Base-by-base conservation (phyloP, 2,113 vertebrate species). In the Cyanoliseus patagonus region DNA sequence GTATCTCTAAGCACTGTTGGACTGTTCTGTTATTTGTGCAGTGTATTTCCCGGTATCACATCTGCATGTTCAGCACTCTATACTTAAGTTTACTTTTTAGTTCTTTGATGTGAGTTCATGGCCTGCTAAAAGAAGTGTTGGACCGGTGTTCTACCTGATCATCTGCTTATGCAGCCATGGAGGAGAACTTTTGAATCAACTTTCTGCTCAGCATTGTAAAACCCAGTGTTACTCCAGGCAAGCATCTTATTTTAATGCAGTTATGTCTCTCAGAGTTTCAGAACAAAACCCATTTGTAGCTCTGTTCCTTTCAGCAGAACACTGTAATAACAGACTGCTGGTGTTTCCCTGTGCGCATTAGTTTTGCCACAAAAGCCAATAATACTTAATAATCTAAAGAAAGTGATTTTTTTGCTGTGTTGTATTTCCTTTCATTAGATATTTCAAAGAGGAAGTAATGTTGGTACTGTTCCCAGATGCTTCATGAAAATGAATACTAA, bases 341-440 rank as follows among this genome's bases (percentile, higher is more conserved):
- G 20, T 51, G 18, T 82, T 83, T 76, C 31, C 51, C 83, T 61
- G 9, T 59, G 28, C 33, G 8, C 35, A 28, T 73, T 74, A 69
- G 51, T 83, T 93, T 79, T 80, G 31, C n/a, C 47, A 77, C 35
- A 74, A 89, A 83, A 96, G 52, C 57, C 16, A 83, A 52, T 51
- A 91, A 90, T 12, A 27, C 28, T 83, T 88, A 94, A 70, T 95
- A 92, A 86, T 46, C 52, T 68, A 53, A 91, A 84, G 82, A 91
- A 77, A 41, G 22, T 74, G 47, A 33, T 82, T 90, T 86, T 57
- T 57, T 41, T 96, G 33, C 55, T 83, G 37, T 84, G 39, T 55
- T 85, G 6, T 78, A 92, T 93, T 93, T 94, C 19, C 61, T 92
- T 89, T 92, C 63, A 92, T 86, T 95, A 92, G 90, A 25, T 63